Conservation (phyloP, 37 sponge, comb jelly and placozoan genomes). For the Eunapius fragilis region DNA sequence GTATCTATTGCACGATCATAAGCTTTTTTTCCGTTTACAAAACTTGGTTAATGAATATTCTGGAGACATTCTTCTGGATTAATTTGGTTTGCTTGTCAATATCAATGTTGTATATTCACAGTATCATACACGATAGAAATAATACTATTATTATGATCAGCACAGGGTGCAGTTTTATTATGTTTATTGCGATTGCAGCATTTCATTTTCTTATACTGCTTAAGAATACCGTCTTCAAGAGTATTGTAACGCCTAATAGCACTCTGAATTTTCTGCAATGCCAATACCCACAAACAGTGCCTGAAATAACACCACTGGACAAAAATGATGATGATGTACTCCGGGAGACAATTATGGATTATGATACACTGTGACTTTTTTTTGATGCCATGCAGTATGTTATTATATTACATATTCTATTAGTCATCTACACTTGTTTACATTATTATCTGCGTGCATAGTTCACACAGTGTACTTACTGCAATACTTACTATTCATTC, state of each 20-base stretch:
- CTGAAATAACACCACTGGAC: neutral
- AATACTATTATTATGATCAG: neutral
- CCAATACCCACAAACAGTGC: too few species aligned
- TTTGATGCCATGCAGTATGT: too few species aligned
- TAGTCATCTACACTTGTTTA: too few species aligned
- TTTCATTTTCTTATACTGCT: neutral
- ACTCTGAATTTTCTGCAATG: too few species aligned
- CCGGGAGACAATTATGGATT: too few species aligned
- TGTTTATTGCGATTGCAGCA: neutral
- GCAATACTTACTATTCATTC: too few species aligned
- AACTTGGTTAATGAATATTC: neutral
- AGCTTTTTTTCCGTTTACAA: neutral
- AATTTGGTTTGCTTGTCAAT: neutral
- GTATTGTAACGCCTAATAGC: too few species aligned
- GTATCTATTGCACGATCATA: neutral
- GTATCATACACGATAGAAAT: neutral
- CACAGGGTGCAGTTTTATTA: neutral
- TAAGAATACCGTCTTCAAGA: neutral
- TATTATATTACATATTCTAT: too few species aligned
- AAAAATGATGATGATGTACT: too few species aligned
- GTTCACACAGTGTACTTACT: too few species aligned
- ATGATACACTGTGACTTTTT: too few species aligned
- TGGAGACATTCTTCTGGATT: neutral
- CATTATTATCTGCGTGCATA: too few species aligned
- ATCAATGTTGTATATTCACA: neutral